phyloP scores from a whole-genome alignment of 2,797 vertebrate genomes.

The Poecile montanus region DNA sequence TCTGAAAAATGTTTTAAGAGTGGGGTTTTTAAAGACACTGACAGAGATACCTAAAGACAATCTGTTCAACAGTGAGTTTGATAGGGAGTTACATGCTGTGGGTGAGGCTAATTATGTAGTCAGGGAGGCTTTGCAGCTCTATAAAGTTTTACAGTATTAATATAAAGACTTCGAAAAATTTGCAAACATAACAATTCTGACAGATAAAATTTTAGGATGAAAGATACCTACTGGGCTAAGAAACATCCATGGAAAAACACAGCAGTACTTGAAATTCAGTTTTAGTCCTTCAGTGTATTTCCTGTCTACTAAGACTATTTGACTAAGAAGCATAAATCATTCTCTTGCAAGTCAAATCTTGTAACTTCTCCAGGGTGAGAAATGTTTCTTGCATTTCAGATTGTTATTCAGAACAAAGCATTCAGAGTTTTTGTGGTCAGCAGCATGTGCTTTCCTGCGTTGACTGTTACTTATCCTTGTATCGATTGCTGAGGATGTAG shows the following conservation, averaged over 20 bases:
- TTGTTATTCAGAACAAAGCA: neutral
- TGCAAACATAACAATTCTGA: constrained; percentile 46
- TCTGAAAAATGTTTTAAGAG: neutral
- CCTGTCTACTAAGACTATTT: constrained; percentile 16
- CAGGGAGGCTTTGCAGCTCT: constrained; percentile 34
- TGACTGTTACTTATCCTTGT: neutral
- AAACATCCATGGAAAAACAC: constrained; percentile 34
- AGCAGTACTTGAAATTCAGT: constrained; percentile 53
- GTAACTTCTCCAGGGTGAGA: constrained; percentile 20
- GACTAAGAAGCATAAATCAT: constrained; percentile 48
- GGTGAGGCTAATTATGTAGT: constrained; percentile 41
- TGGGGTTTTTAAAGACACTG: constrained; percentile 2
- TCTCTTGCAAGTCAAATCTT: constrained; percentile 41
- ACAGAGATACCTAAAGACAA: constrained; percentile 39
- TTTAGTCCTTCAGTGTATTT: constrained; percentile 36
- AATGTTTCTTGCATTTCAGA: constrained; percentile 3
- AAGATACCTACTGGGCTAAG: constrained; percentile 42
- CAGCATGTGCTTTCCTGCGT: neutral
- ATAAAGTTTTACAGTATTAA: constrained; percentile 50
- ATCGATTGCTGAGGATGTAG: constrained; percentile 41
- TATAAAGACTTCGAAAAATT: constrained; percentile 54
- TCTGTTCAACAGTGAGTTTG: constrained; percentile 25
- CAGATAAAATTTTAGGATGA: constrained; percentile 53
- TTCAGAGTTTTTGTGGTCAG: neutral
- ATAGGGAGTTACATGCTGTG: constrained; percentile 30